Base-by-base conservation (phyloP, 1,140 invertebrate genomes). In the Himalopsyche phryganea region DNA sequence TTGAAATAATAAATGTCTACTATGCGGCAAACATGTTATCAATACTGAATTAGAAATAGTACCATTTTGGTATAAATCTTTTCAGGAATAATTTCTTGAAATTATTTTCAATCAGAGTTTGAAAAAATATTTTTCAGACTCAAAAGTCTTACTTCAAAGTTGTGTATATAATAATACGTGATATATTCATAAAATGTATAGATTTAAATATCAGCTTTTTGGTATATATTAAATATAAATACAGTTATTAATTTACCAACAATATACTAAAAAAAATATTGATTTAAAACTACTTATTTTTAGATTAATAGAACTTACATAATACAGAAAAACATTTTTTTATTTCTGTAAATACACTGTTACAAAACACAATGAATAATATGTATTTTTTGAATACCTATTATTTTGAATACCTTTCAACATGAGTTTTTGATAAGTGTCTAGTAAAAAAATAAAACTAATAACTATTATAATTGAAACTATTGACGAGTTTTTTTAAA, bases 341-440 rank as follows among this genome's bases (percentile, higher is more conserved):
- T 1, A 52, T 50, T 62, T 41, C 50, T 63, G 61, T 63, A 63
- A 32, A 62, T 63, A 63, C 61, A 63, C 61, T 63, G 61, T 63
- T 63, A 63, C 35, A 57, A 23, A 19, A 50, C 56, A 55, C 56
- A 48, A 45, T 46, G 14, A 19, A 49, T 17, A 44, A 28, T 52
- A 42, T 20, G 38, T 44, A 52, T 38, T 38, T 33, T 52, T 52
- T 52, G 35, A 50, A 50, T 19, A 13, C n/a, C 20, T 40, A 42
- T 44, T 52, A 50, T 20, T 28, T 44, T 52, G 9, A 28, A 28
- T 28, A 28, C 4, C 9, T 28, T 28, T 28, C 23, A 28, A 28
- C 23, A 28, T 9, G 9, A 28, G 3, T 28, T 28, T 28, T 28
- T 9, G 9, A 28, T 28, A 28, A 28, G 23, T 28, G 23, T 28